phyloP scores from a whole-genome alignment of 2,797 vertebrate species.

The Argentina silus region DNA sequence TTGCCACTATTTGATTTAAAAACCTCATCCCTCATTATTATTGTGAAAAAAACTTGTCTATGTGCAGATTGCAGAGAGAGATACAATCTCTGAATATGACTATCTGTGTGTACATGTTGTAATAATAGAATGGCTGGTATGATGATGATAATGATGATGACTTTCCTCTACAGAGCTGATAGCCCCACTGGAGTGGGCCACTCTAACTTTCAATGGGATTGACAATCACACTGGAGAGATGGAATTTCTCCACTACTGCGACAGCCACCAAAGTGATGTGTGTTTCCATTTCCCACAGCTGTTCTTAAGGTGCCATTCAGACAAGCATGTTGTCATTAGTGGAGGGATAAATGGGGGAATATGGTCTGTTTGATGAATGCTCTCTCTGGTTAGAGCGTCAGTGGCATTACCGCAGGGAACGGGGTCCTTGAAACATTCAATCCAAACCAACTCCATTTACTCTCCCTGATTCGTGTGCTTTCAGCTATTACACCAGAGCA shows the following conservation, averaged over 20 bases:
- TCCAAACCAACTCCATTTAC: conserved; percentile 9
- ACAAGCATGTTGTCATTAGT: conserved; percentile 5
- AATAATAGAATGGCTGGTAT: conserved; percentile 1
- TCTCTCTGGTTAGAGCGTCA: neutral
- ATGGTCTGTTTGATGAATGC: conserved; percentile 5
- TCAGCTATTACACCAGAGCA: conserved; percentile 5
- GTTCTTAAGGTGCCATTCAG: neutral
- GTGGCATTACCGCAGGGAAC: neutral
- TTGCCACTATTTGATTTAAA: no score
- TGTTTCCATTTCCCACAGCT: conserved; percentile 5
- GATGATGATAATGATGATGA: conserved; percentile 12
- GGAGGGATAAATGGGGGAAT: neutral
- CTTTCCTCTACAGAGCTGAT: neutral
- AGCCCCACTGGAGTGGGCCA: neutral
- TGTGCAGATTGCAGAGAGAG: neutral
- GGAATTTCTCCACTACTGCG: neutral
- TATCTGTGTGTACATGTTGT: neutral
- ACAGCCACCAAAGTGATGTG: neutral
- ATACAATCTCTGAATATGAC: neutral
- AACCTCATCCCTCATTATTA: neutral
- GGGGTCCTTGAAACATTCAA: neutral
- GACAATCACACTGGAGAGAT: conserved; percentile 8
- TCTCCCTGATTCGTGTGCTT: conserved; percentile 11
- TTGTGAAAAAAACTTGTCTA: no score
- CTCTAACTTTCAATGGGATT: conserved; percentile 3